These are phyloP conservation scores for Astur gentilis DNA, from an alignment of 2,113 vertebrate species.

Conservation along the genomic window DNA sequence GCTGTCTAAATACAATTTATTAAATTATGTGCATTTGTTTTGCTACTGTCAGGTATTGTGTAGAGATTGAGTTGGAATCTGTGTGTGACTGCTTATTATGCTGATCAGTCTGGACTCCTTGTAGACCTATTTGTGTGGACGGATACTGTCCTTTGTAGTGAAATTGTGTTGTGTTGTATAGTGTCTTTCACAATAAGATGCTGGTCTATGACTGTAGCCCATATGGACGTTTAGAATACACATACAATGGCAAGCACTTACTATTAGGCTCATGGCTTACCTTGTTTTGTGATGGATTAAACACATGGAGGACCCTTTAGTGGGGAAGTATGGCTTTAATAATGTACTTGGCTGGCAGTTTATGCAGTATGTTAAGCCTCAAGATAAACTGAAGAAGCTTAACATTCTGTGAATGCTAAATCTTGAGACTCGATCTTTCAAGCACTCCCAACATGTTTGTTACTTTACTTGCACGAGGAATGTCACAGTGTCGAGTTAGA, in stretches of 20 bases:
- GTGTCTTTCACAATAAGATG: background rate
- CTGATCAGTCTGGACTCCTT: background rate
- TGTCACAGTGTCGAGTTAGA: background rate
- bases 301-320: background rate
- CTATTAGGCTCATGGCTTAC: background rate
- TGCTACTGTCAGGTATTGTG: background rate
- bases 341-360: background rate
- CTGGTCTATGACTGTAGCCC: background rate
- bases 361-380: background rate
- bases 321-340: background rate
- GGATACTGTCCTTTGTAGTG: background rate
- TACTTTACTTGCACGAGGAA: background rate
- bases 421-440: background rate
- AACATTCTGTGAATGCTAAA: background rate
- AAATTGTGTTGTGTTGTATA: background rate
- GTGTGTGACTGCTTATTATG: background rate
- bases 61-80: background rate
- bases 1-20: background rate
- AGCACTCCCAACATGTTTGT: background rate
- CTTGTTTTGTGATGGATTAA: background rate
- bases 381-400: background rate
- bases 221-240: rapidly evolving
- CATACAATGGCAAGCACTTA: background rate
- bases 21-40: background rate
- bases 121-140: background rate